A percentile compares a stretch with the other conserved stretches of the same genome.
These are phyloP conservation scores for Herpailurus yagouaroundi DNA, from an alignment of 2,113 vertebrate species.

Conservation along the genomic window DNA sequence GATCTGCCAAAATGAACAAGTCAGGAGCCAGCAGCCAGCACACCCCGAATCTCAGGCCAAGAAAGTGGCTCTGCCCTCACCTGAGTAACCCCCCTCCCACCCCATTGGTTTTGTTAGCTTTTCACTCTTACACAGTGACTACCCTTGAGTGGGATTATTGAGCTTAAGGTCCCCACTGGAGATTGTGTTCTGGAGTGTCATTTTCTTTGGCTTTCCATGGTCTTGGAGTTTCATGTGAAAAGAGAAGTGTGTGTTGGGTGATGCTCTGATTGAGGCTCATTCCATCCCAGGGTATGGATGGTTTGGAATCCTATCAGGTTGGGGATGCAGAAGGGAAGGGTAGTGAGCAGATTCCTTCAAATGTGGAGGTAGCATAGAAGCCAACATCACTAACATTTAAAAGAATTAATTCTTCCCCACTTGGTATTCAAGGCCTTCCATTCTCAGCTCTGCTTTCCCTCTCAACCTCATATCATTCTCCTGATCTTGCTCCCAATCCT, in stretches of 20 bases:
- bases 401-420: neutral
- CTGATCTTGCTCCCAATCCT: neutral
- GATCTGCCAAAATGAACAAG: neutral
- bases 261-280: neutral
- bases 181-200: neutral
- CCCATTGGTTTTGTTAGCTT: neutral
- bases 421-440: neutral
- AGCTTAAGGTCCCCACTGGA: neutral
- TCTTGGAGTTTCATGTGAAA: neutral
- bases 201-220: neutral
- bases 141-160: neutral
- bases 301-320: neutral
- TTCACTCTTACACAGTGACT: neutral
- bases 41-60: too few relatives aligned
- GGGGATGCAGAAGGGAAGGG: neutral
- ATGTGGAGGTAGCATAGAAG: fast-evolving
- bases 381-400: neutral
- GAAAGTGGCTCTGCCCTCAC: neutral
- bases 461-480: neutral
- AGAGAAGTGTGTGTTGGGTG: neutral
- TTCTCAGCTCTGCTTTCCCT: neutral
- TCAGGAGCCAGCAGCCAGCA: neutral
- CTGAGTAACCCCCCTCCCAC: fast-evolving
- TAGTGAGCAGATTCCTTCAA: neutral
- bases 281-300: neutral